phyloP scores from a whole-genome alignment of 1,140 invertebrate species.

The Atta texana region DNA sequence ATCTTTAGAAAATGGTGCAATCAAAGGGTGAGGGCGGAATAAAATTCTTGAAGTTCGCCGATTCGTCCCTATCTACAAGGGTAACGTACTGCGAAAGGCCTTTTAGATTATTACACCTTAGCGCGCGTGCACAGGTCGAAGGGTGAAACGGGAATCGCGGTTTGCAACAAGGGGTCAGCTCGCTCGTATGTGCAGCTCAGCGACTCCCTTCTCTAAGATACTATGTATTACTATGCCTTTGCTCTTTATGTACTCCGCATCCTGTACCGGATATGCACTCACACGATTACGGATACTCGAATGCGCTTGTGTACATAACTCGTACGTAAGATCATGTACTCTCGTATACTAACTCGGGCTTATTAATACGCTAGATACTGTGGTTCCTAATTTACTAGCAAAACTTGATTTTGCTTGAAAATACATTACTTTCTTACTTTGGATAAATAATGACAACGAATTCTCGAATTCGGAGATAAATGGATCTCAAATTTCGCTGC shows the following conservation, averaged over 20 bases:
- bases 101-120: conserved; percentile 64
- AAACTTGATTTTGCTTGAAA: conserved; percentile 50
- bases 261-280: conserved; percentile 46
- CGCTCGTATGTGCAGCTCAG: conserved; percentile 8
- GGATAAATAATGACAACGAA: conserved; percentile 7
- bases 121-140: conserved; percentile 47
- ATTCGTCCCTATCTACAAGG: conserved; percentile 56
- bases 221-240: conserved; percentile 48
- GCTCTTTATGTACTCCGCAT: conserved; percentile 41
- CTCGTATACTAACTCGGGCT: not conserved
- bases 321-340: not conserved
- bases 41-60: conserved; percentile 55
- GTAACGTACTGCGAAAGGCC: conserved; percentile 60
- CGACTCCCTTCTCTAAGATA: conserved; percentile 54
- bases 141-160: conserved; percentile 51
- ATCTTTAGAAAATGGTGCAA: conserved; percentile 58
- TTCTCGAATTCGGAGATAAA: not conserved
- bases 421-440: not conserved
- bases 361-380: conserved; percentile 27
- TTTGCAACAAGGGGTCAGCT: conserved; percentile 60
- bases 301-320: not conserved
- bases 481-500: not conserved
- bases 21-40: conserved; percentile 57
- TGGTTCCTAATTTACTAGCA: conserved; percentile 51
- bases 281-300: conserved; percentile 8